Base-by-base conservation (phyloP, 2,113 vertebrate genomes). In the Chroicocephalus ridibundus region DNA sequence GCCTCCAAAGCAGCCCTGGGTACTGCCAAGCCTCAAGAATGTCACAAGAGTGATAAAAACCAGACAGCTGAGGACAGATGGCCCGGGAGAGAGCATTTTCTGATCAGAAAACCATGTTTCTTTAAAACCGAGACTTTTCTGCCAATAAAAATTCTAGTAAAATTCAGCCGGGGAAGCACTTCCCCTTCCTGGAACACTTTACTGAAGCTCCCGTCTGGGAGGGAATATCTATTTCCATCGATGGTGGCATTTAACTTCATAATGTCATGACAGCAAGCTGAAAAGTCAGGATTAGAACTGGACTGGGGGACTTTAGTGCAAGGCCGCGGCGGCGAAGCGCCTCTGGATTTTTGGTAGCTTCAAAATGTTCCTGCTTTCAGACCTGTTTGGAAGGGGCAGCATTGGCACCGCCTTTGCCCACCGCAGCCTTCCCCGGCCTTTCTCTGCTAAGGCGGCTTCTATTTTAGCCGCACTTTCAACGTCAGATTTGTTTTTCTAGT, bases 171-270 rank as follows among this genome's bases (percentile, higher is more conserved):
- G 49, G 83, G 26, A 86, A 93, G 22, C 52, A 44, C 70, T 94
- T 86, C 70, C 74, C 74, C 71, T 78, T 94, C 57, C 74, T 85
- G 92, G 85, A 94, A 72, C 65, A 64, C 12, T 91, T 77, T 36
- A 34, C 70, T 15, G 42, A 90, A 72, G 71, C 58, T 95, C 62
- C 87, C 3, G 0, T 40, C 71, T 91, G 64, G 79, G 64, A 93
- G 10, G 68, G 42, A 95, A 18, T 46, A 88, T 88, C 80, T 78
- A 70, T 66, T 93, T 96, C 82, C 60, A 77, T 64, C 46, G 6
- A 42, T 62, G 44, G 82, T 93, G 71, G 55, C 68, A 93, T 97
- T 88, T 96, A 82, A 88, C 58, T 96, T 93, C 64, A 61, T 85
- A 88, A 93, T 12, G 22, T 88, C 79, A 81, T 60, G 61, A n/a